Conservation (phyloP, 2,888 invertebrate species). For the Spialia ferax region DNA sequence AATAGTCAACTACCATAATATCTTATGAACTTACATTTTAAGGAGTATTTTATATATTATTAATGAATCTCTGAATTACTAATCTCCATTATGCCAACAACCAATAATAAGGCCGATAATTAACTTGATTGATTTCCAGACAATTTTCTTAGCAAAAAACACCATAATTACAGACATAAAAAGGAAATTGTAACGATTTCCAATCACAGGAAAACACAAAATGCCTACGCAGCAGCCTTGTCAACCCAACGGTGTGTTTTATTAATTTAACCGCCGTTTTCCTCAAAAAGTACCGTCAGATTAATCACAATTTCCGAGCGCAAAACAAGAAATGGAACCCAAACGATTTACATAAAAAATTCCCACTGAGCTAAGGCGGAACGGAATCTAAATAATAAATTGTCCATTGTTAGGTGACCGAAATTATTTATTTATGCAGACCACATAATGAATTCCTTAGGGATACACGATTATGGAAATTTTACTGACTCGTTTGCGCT, state of each 20-base stretch:
- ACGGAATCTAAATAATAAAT: conserved; percentile 83
- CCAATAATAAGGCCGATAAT: no score
- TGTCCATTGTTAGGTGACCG: conserved; percentile 76
- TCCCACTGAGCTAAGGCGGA: conserved; percentile 56
- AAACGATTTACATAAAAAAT: conserved; percentile 73
- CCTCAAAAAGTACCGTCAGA: conserved; percentile 7
- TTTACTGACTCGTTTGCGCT: conserved; percentile 19
- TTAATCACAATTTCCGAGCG: conserved; percentile 38
- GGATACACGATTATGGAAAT: conserved; percentile 49
- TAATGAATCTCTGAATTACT: no score
- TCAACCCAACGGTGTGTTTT: background rate
- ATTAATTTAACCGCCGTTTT: conserved; percentile 10
- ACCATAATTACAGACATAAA: no score
- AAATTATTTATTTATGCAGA: conserved; percentile 75
- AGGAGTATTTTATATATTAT: no score
- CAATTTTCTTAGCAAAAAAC: no score
- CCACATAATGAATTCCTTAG: conserved; percentile 77
- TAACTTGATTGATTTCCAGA: no score
- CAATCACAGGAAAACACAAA: background rate
- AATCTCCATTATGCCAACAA: no score
- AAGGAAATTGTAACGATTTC: no score
- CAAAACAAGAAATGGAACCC: conserved; percentile 30
- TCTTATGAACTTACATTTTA: no score
- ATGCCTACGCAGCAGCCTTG: background rate
- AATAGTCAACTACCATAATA: no score